A percentile compares a stretch with the other conserved stretches of the same genome.
Conservation (phyloP, 1,140 invertebrate species). For the Drosophila mojavensis region DNA sequence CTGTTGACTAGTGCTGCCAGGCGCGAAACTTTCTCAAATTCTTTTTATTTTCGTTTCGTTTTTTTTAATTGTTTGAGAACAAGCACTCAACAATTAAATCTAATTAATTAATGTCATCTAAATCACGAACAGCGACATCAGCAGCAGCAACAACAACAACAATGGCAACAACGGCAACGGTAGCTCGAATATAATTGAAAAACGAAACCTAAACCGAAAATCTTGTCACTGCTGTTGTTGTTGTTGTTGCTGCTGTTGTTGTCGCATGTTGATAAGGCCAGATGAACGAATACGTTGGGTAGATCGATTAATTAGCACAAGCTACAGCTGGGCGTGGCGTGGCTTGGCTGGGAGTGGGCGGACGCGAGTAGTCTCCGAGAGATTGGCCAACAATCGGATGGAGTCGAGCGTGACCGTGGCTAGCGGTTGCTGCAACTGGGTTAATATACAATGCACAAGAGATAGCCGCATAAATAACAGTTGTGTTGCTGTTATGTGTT, state of each 20-base stretch:
- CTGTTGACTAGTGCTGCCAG: neutral
- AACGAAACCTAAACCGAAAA: conserved; percentile 25
- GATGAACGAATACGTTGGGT: conserved; percentile 23
- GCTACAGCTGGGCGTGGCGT: neutral
- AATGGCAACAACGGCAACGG: neutral
- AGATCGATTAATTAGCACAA: conserved; percentile 57
- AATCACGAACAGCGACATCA: conserved; percentile 51
- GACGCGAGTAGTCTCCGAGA: neutral
- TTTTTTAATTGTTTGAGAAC: conserved; percentile 8
- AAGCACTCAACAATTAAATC: conserved; percentile 59
- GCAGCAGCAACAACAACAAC: neutral
- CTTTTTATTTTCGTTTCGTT: neutral
- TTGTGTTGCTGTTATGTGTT: neutral
- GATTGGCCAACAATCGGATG: conserved; percentile 63
- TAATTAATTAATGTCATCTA: conserved; percentile 73
- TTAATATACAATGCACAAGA: conserved; percentile 41
- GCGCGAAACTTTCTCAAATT: neutral
- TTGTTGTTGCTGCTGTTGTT: conserved; percentile 2
- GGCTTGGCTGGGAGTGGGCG: too few relatives aligned
- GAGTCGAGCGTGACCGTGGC: conserved; percentile 66
- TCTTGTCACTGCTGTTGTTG: neutral
- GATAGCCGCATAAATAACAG: conserved; percentile 9
- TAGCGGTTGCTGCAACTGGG: conserved; percentile 65
- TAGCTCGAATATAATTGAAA: conserved; percentile 25
- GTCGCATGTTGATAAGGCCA: conserved; percentile 30